Conservation (phyloP, 2,113 vertebrate species). For the Embiotoca jacksoni region DNA sequence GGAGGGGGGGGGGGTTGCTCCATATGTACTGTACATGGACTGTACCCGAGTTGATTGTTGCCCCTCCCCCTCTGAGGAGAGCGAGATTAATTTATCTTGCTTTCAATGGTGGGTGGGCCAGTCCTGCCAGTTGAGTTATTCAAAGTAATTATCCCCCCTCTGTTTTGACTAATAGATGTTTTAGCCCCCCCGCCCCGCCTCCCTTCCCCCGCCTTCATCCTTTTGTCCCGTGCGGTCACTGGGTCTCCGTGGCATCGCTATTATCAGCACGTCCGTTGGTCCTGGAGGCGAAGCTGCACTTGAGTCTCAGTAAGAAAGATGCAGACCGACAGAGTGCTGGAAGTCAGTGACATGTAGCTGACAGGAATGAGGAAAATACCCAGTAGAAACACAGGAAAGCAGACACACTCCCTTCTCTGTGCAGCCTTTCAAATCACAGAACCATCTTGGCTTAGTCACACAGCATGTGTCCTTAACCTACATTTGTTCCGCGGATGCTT, state of each 20-base stretch:
- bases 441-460: constrained; percentile 45
- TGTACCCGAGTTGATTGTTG: constrained; percentile 29
- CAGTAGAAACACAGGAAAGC: background rate
- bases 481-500: constrained; percentile 39
- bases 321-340: constrained; percentile 14
- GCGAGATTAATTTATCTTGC: constrained; percentile 66
- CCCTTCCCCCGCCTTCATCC: constrained; percentile 27
- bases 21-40: constrained; percentile 57
- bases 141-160: constrained; percentile 69
- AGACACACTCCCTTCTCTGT: background rate
- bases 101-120: constrained; percentile 68
- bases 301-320: constrained; percentile 25
- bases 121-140: constrained; percentile 71
- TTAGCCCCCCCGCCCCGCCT: constrained; percentile 54
- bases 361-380: background rate
- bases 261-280: constrained; percentile 49
- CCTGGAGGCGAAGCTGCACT: constrained; percentile 30
- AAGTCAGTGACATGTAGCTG: background rate
- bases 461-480: constrained; percentile 54
- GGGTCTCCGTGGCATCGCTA: constrained; percentile 40
- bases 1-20: background rate
- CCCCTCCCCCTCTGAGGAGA: constrained; percentile 17
- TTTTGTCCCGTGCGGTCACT: constrained; percentile 57
- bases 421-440: constrained; percentile 9
- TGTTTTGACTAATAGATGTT: constrained; percentile 67